A percentile compares a stretch with the other conserved stretches of the same genome.
Conservation (phyloP, 1,140 invertebrate genomes). For the Ostrea denselamellosa region DNA sequence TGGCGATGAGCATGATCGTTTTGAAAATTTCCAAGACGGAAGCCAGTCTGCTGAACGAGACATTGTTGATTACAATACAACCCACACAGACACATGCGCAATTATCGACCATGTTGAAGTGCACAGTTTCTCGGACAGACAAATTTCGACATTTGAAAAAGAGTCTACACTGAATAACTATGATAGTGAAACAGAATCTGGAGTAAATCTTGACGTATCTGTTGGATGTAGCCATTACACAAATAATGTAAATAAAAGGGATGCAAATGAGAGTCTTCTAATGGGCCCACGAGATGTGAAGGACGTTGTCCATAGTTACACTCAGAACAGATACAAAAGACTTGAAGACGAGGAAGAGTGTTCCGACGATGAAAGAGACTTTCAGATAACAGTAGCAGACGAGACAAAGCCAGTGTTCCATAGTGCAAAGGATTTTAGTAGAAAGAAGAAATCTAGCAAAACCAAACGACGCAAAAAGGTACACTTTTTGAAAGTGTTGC, state of each 20-base stretch:
- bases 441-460: slow-evolving; percentile 40
- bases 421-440: slow-evolving; percentile 40
- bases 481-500: slow-evolving; percentile 51
- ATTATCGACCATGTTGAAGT: slow-evolving; percentile 18
- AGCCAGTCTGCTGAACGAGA: neutral
- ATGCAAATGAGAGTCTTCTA: neutral
- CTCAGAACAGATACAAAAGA: slow-evolving; percentile 41
- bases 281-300: slow-evolving; percentile 6
- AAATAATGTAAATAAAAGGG: neutral
- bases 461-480: slow-evolving; percentile 50
- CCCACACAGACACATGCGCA: slow-evolving; percentile 32
- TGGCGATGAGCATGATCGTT: neutral
- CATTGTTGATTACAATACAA: neutral
- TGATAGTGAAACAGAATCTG: neutral
- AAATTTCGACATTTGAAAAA: neutral
- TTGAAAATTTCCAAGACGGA: neutral
- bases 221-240: neutral
- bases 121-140: neutral
- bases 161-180: neutral
- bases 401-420: slow-evolving; percentile 45
- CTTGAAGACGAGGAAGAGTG: slow-evolving; percentile 40
- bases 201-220: neutral
- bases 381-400: neutral
- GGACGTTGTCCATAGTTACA: slow-evolving; percentile 45
- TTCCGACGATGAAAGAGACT: slow-evolving; percentile 31